Base-by-base conservation (phyloP, 2,888 invertebrate species). In the Sericinus montela region DNA sequence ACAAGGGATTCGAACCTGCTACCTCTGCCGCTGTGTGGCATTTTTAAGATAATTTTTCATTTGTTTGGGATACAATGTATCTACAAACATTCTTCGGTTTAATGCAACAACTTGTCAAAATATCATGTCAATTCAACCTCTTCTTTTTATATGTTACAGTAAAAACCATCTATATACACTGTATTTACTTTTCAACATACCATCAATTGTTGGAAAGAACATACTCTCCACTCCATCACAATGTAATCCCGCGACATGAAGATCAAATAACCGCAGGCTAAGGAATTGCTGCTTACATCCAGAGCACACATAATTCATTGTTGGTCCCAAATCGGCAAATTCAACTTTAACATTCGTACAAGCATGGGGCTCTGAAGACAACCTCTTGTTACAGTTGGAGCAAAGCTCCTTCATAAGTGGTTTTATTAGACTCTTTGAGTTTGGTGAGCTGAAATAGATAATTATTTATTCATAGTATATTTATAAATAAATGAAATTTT, bases 241-340 rank as follows among this genome's bases (percentile, higher is more conserved):
- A 43, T 86, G 85, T 1, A 57, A 16, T 0, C 58, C 62, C 0
- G 67, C 56, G 0, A 82, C 63, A 44, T 86, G 85, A 0, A 61
- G 32, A 29, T 79, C 71, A 45, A 75, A 85, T 1, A 61, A 11
- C 0, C 59, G 53, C 0, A 77, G 40, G 3, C 55, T 68, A 0
- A 29, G 15, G 30, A 72, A 80, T 0, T 56, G 32, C 28, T 73
- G 63, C 0, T 69, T 52, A 19, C 82, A 82, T 0, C 71, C 78
- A 0, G 69, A 44, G 43, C 81, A 82, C 1, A 55, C 15, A 29
- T 65, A 71, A 0, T 14, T 46, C 5, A 13, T 10, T 3, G 8
- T 11, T 11, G 11, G 1, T 23, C 15, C n/a, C 13, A 43, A 10
- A 0, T 25, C 6, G 0, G 23, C 9, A 5, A 11, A 30, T 38